Base-by-base conservation (phyloP, 2,797 vertebrate genomes). In the Myotis vivesi region DNA sequence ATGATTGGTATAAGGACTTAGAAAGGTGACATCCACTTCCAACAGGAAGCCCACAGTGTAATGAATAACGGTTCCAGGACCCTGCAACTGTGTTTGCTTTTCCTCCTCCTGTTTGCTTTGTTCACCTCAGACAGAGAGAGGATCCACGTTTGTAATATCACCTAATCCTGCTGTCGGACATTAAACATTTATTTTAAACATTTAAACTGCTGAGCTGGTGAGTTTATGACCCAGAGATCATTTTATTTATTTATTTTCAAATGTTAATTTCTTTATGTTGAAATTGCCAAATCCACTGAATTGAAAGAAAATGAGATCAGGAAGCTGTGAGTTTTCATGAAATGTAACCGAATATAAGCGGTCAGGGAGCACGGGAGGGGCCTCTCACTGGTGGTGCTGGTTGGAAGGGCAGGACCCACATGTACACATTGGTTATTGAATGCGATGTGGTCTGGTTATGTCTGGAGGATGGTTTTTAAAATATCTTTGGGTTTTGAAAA, bases 401-500 rank as follows among this genome's bases (percentile, higher is more conserved):
- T 80, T 82, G 41, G n/a, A 76, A 51, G 8, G 2, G 38, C 36
- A 6, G 11, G 8, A 19, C 82, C 71, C 49, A 77, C 16, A 22
- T 73, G 55, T n/a, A 85, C 55, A 85, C 49, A 28, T 57, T 97
- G 88, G 66, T 92, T 84, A 64, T 51, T 69, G 71, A 73, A 84
- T 83, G 89, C 66, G 96, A 94, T 96, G 94, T 66, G 64, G 38
- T 94, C 75, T 89, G 69, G 57, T 96, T 95, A 95, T 92, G 71
- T 86, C 96, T 88, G 53, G 89, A 94, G 97, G 91, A 95, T 92
- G 71, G 36, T 72, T 93, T 96, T 85, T 59, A 92, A 94, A 92
- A 92, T 97, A 88, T 95, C 90, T 94, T 15, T 95, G 93, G 83
- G 84, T 96, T 95, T 96, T 94, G 53, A 89, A 82, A 94, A 93